Conservation (phyloP, 1,140 invertebrate genomes). For the Leptoteleia sp. region DNA sequence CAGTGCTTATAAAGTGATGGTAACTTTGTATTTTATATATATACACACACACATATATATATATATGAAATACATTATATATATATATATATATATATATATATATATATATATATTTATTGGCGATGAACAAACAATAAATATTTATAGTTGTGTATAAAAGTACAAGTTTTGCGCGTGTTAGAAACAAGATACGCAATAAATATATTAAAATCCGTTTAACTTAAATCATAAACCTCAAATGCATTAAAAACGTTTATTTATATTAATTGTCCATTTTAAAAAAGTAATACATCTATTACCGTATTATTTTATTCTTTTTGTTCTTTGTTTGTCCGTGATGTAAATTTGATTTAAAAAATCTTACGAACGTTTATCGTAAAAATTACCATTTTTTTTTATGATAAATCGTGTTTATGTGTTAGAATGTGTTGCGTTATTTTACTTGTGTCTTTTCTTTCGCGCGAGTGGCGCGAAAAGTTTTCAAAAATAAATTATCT, state of each 20-base stretch:
- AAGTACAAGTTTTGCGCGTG: conserved; percentile 65
- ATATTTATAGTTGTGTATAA: conserved; percentile 66
- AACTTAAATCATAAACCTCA: conserved; percentile 59
- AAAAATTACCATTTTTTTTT: conserved; percentile 58
- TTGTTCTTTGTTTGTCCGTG: conserved; percentile 23
- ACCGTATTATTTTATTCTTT: conserved; percentile 38
- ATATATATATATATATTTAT: conserved; percentile 45
- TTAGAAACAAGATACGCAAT: conserved; percentile 64
- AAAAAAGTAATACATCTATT: conserved; percentile 64
- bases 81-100: conserved; percentile 4
- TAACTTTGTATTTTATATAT: conserved; percentile 44
- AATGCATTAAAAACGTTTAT: conserved; percentile 66
- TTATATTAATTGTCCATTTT: conserved; percentile 59
- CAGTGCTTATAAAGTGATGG: conserved; percentile 54
- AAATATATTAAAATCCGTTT: conserved; percentile 63
- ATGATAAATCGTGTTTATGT: conserved; percentile 43
- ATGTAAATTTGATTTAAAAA: conserved; percentile 65
- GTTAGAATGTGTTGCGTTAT: conserved; percentile 7
- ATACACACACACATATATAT: conserved; percentile 17
- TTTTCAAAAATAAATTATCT: conserved; percentile 21
- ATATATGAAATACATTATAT: too few species aligned
- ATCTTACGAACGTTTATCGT: conserved; percentile 55
- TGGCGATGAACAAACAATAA: conserved; percentile 65
- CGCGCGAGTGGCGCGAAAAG: conserved; percentile 1
- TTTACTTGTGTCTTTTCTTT: conserved; percentile 18